Evolutionary conservation across 2,113 vertebrate genomes (phyloP), one percentile per base, ranked within the genome.

Genomic region (Plecotus auritus): DNA sequence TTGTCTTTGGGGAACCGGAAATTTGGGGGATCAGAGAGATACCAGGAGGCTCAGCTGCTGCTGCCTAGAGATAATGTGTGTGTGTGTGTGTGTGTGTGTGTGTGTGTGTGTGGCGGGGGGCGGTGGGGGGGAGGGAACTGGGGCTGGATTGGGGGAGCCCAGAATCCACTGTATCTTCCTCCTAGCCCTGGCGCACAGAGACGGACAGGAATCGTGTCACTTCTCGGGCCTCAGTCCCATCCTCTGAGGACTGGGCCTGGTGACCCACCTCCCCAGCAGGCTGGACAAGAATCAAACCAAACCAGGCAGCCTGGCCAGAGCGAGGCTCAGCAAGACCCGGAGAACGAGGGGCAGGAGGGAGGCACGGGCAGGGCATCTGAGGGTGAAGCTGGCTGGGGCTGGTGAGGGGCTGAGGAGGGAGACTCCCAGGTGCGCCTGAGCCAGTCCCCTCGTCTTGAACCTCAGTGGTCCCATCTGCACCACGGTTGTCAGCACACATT

Each of bases 1-100:
- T 93, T 92, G 95, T 96, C 97, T 97, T 94, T 96, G 95, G 97
- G 97, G 97, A 97, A 97, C 97, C 97, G 97, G 97, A 97, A 97
- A 97, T 96, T 96, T 94, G 94, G 95, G 96, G 97, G 96, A 97
- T 97, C 95, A 90, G 93, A 97, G 95, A 95, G 97, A 97, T 97
- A 97, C 85, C 4, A 64, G 96, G 97, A 97, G 87, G 95, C 85
- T 97, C 67, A 86, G 96, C 85, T 76, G 93, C 97, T 94, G 97
- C 73, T 0, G 47, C 86, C 72, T 42, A 51, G 90, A 95, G 97
- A 97, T 97, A 97, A 92, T 61, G 72, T 1, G 2, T 18, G 22
- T 11, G 49, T 73, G 64, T n/a, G 14, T n/a, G 2, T 18, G 20
- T 47, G 47, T 72, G 61, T 40, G 37, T 40, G n/a, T n/a, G n/a